Conservation (phyloP, 2,797 vertebrate genomes). For the Micropoecilia bifurca region DNA sequence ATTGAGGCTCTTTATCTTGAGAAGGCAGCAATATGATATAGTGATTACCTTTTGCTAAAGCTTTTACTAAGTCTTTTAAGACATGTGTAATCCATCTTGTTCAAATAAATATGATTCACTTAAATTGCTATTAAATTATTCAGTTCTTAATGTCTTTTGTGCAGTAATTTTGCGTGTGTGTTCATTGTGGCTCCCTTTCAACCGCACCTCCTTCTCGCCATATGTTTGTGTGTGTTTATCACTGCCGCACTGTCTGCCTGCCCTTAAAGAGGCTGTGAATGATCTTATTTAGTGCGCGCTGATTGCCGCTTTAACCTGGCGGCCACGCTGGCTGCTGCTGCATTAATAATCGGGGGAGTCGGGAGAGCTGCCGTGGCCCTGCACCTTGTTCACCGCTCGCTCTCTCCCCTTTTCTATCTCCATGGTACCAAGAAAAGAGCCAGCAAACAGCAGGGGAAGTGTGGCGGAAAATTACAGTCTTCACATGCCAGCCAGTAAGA, state of each 20-base stretch:
- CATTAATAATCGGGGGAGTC: constrained; percentile 79
- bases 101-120: neutral
- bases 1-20: neutral
- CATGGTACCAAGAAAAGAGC: constrained; percentile 71
- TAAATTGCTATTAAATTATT: neutral
- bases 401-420: constrained; percentile 68
- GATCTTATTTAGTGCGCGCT: constrained; percentile 79
- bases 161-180: neutral
- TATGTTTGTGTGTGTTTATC: constrained; percentile 42
- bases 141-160: neutral
- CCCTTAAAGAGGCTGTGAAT: constrained; percentile 79
- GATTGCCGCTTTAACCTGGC: constrained; percentile 82
- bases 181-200: constrained; percentile 14
- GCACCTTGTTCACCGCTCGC: constrained; percentile 74
- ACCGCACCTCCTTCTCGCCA: constrained; percentile 26
- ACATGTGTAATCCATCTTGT: neutral
- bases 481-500: constrained; percentile 76
- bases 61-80: neutral
- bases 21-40: neutral
- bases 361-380: constrained; percentile 71
- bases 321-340: constrained; percentile 78
- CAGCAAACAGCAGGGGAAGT: constrained; percentile 80
- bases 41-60: neutral
- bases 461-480: constrained; percentile 84
- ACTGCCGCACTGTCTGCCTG: constrained; percentile 51